Conservation (phyloP, 2,888 invertebrate species). For the Mellilla xanthometata region DNA sequence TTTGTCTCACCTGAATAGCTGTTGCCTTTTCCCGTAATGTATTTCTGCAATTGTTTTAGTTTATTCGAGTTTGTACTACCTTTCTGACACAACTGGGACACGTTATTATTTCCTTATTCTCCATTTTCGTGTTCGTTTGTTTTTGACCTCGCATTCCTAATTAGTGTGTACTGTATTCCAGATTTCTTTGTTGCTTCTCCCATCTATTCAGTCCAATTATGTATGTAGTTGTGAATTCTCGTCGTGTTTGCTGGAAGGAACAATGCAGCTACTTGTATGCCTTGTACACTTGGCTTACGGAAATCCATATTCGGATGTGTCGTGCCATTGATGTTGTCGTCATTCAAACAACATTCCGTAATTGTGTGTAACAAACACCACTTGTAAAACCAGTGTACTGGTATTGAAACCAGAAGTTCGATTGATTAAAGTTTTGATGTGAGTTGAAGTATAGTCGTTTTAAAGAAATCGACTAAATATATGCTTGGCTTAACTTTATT, state of each 20-base stretch:
- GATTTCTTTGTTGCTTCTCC: not conserved
- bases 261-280: slow-evolving; percentile 23
- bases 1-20: slow-evolving; percentile 24
- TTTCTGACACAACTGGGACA: too few species aligned
- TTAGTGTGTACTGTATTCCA: not conserved
- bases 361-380: slow-evolving; percentile 22
- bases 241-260: slow-evolving; percentile 17
- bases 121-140: not conserved
- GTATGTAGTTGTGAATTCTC: slow-evolving; percentile 17
- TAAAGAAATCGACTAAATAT: too few species aligned
- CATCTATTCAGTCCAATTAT: slow-evolving; percentile 1
- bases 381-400: too few species aligned
- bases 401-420: too few species aligned
- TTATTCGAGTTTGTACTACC: too few species aligned
- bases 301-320: slow-evolving; percentile 31
- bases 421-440: too few species aligned
- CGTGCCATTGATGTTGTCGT: slow-evolving; percentile 29
- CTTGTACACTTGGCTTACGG: slow-evolving; percentile 26
- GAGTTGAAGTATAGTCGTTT: too few species aligned
- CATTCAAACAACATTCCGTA: slow-evolving; percentile 28
- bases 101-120: too few species aligned
- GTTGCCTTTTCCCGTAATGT: slow-evolving; percentile 7
- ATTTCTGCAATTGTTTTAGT: too few species aligned
- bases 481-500: too few species aligned
- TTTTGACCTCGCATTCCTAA: too few species aligned